Conservation (phyloP, 1,140 invertebrate genomes). For the Solen grandis region DNA sequence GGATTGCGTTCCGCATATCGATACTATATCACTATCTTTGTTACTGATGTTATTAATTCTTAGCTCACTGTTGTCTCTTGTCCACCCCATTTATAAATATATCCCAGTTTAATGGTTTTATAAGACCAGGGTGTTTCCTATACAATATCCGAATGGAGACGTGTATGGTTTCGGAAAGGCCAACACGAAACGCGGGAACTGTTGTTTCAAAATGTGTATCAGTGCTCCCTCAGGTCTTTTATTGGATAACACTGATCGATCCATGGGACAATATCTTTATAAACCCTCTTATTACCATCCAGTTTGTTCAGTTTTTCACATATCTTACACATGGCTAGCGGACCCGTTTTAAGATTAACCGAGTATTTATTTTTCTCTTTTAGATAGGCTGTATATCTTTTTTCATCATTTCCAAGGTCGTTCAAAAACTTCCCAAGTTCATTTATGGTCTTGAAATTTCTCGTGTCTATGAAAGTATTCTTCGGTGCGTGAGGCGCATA, state of each 20-base stretch:
- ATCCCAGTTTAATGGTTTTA: too few species aligned
- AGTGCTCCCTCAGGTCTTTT: too few species aligned
- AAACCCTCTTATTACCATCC: conserved; percentile 7
- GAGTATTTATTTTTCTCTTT: conserved; percentile 71
- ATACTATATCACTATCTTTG: too few species aligned
- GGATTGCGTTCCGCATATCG: too few species aligned
- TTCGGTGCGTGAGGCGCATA: conserved; percentile 84
- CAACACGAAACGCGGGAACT: too few species aligned
- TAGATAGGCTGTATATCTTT: conserved; percentile 72
- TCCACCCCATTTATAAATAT: too few species aligned
- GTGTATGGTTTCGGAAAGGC: too few species aligned
- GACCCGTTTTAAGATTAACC: conserved; percentile 3
- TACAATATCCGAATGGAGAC: too few species aligned
- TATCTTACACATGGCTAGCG: conserved; percentile 47
- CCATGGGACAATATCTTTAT: conserved; percentile 28
- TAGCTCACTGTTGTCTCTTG: too few species aligned
- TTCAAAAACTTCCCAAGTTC: conserved; percentile 83
- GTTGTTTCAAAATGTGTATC: too few species aligned
- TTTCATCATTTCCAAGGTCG: conserved; percentile 78
- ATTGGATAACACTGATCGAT: conserved; percentile 11
- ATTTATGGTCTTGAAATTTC: conserved; percentile 82
- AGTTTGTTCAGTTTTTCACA: conserved; percentile 52
- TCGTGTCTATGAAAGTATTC: conserved; percentile 85
- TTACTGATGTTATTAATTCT: too few species aligned
- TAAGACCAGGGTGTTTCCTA: too few species aligned